Percentiles rank a stretch among this genome's conserved stretches.
Evolutionary conservation across 2,113 vertebrate genomes (phyloP).

Genomic region (Ellobius talpinus): DNA sequence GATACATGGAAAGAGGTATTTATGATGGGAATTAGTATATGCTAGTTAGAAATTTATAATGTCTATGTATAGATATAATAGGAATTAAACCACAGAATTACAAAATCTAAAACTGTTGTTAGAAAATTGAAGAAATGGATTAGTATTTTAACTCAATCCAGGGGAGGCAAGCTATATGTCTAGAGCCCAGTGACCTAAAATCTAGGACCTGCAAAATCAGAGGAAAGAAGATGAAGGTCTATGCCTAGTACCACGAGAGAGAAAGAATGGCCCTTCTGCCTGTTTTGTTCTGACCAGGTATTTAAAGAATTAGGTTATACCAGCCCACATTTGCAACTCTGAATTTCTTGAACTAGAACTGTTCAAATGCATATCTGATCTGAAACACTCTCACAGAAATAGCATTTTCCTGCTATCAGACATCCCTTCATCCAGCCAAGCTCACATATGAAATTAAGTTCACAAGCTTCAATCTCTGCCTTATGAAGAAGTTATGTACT

Average conservation of each 20-base stretch:
- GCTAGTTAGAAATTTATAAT: too few species aligned
- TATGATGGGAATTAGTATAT: background rate
- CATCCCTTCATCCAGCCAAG: background rate
- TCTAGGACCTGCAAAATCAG: background rate
- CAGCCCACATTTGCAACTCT: background rate
- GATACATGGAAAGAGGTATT: background rate
- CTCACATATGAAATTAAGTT: background rate
- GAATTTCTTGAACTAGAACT: background rate
- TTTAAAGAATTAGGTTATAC: background rate
- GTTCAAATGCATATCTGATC: background rate
- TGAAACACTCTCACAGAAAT: background rate
- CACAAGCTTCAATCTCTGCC: background rate
- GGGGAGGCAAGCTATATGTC: background rate
- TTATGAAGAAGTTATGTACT: background rate
- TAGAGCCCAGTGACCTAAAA: background rate
- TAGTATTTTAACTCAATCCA: background rate
- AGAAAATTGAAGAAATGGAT: background rate
- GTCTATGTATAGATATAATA: background rate
- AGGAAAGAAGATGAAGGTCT: background rate
- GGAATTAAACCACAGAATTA: background rate
- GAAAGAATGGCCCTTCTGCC: background rate
- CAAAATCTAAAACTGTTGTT: background rate
- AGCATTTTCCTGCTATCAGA: background rate
- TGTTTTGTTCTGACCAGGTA: background rate
- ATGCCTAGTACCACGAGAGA: too few species aligned